Evolutionary conservation across 1,140 invertebrate species (phyloP).

Genomic region (Vollenhovia emeryi): DNA sequence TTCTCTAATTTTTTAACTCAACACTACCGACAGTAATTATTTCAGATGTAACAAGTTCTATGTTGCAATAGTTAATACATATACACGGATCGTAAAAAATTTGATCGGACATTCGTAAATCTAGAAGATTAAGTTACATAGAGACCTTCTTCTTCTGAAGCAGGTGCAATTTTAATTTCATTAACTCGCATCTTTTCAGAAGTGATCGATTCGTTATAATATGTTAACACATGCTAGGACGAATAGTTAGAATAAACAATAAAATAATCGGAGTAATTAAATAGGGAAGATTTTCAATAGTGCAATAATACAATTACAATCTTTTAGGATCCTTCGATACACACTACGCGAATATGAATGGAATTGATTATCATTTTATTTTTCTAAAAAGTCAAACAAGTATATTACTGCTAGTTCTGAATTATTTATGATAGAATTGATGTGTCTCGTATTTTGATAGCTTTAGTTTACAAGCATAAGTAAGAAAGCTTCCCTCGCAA

Average conservation of each 20-base stretch:
- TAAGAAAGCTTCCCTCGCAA: neutral
- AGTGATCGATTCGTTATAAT: neutral
- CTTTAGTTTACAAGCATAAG: neutral
- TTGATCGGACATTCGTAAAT: neutral
- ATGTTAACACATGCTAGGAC: constrained; percentile 9
- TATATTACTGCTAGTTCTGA: neutral
- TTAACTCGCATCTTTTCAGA: neutral
- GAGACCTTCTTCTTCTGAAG: neutral
- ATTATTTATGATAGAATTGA: neutral
- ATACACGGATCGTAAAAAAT: neutral
- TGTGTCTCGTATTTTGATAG: neutral
- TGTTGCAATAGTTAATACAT: neutral
- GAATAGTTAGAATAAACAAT: neutral
- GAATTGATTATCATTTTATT: neutral
- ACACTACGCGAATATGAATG: neutral
- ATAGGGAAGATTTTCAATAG: neutral
- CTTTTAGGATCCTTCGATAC: neutral
- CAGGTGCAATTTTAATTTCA: neutral
- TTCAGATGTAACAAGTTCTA: neutral
- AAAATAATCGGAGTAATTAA: neutral
- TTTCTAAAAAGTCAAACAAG: neutral
- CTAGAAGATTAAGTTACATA: neutral
- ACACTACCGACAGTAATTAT: neutral
- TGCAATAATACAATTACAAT: neutral
- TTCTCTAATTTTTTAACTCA: neutral